Conservation (phyloP, 2,888 invertebrate species). For the Suillia variegata region DNA sequence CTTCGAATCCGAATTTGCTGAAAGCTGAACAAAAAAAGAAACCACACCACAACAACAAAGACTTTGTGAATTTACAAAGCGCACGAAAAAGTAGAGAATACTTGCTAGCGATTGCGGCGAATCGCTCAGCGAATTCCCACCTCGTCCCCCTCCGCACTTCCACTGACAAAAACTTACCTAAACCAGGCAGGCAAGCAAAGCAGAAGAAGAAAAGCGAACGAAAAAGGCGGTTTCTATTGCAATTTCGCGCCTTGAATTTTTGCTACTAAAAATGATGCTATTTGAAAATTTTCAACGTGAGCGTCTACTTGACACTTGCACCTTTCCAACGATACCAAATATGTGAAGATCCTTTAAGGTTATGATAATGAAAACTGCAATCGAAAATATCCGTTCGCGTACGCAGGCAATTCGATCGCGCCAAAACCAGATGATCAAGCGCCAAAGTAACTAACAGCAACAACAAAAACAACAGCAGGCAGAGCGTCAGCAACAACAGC, state of each 20-base stretch:
- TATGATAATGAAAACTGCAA: slow-evolving; percentile 22
- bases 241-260: slow-evolving; percentile 6
- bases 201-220: slow-evolving; percentile 30
- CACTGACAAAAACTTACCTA: slow-evolving; percentile 23
- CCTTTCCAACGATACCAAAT: slow-evolving; percentile 17
- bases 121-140: slow-evolving; percentile 20
- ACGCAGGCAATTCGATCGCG: slow-evolving; percentile 26
- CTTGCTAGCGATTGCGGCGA: slow-evolving; percentile 7
- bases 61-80: background rate
- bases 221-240: slow-evolving; percentile 5
- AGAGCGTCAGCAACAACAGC: too few relatives aligned
- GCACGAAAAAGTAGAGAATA: background rate
- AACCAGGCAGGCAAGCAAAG: too few relatives aligned
- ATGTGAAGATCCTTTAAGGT: slow-evolving; percentile 14
- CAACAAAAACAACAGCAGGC: slow-evolving; percentile 19
- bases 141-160: background rate
- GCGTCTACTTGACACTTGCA: slow-evolving; percentile 16
- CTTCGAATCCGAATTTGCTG: background rate
- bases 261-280: slow-evolving; percentile 9
- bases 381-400: slow-evolving; percentile 14
- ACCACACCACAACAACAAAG: slow-evolving; percentile 15
- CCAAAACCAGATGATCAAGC: slow-evolving; percentile 40
- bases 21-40: slow-evolving; percentile 9
- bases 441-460: slow-evolving; percentile 32
- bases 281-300: slow-evolving; percentile 31